Percentiles rank a stretch among this genome's conserved stretches.
These are phyloP conservation scores for Drosophila helvetica DNA, from an alignment of 2,888 invertebrate genomes.

Conservation along the genomic window DNA sequence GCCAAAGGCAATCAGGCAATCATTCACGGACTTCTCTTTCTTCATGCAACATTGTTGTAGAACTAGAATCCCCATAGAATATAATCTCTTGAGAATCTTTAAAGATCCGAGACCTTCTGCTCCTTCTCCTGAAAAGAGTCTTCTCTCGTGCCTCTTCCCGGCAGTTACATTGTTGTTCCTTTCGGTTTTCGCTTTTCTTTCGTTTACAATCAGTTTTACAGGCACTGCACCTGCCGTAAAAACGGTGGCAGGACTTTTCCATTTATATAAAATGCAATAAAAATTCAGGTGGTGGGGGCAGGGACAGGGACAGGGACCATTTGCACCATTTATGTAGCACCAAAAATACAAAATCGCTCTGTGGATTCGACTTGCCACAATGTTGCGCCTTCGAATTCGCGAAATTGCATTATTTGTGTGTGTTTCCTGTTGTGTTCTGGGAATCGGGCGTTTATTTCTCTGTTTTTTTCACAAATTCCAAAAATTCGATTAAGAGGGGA, in stretches of 20 bases:
- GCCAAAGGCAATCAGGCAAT: not conserved
- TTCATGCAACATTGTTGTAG: not conserved
- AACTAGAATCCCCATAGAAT: not conserved
- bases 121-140: not conserved
- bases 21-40: too few species aligned
- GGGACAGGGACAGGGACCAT: slow-evolving; percentile 2
- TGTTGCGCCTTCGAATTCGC: slow-evolving; percentile 46
- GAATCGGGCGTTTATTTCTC: too few species aligned
- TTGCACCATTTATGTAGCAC: slow-evolving; percentile 62
- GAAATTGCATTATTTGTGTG: slow-evolving; percentile 75
- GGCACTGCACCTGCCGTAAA: slow-evolving; percentile 34
- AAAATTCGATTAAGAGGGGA: too few species aligned
- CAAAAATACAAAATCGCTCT: slow-evolving; percentile 32
- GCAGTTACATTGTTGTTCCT: slow-evolving; percentile 21
- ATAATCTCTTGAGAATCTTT: not conserved
- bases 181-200: slow-evolving; percentile 22
- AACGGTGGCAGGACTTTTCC: slow-evolving; percentile 1
- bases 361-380: slow-evolving; percentile 51
- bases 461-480: too few species aligned
- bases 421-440: slow-evolving; percentile 4
- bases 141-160: not conserved
- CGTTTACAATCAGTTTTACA: slow-evolving; percentile 43
- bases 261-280: slow-evolving; percentile 46
- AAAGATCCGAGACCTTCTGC: not conserved
- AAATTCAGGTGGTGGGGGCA: slow-evolving; percentile 23